Evolutionary conservation across 2,888 invertebrate species (phyloP).

Genomic region (Pogonocherus hispidulus): DNA sequence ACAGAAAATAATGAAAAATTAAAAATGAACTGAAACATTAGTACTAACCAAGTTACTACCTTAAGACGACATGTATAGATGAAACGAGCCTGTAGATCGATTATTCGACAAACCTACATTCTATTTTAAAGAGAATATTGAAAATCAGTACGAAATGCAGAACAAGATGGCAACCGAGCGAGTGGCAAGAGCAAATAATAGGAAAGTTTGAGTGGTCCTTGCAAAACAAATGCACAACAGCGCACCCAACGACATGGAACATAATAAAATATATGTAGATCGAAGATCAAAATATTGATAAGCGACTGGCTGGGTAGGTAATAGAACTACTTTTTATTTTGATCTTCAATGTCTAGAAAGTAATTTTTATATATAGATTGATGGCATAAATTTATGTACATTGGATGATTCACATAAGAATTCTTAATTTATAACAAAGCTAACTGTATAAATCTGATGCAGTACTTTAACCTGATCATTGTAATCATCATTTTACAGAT

Average conservation of each 20-base stretch:
- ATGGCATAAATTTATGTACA: slow-evolving; percentile 36
- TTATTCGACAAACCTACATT: slow-evolving; percentile 28
- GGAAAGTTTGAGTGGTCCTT: slow-evolving; percentile 87
- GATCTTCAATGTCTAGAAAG: slow-evolving; percentile 29
- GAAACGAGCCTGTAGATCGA: slow-evolving; percentile 24
- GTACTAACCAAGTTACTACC: slow-evolving; percentile 25
- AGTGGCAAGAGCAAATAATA: slow-evolving; percentile 70
- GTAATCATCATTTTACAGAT: too few relatives aligned
- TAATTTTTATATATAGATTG: not conserved
- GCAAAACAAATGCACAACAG: slow-evolving; percentile 73
- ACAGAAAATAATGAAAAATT: slow-evolving; percentile 2
- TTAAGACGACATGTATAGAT: slow-evolving; percentile 20
- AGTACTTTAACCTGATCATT: too few relatives aligned
- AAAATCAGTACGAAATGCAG: slow-evolving; percentile 50
- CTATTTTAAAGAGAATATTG: slow-evolving; percentile 23
- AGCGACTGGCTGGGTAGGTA: slow-evolving; percentile 7
- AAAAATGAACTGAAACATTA: slow-evolving; percentile 9
- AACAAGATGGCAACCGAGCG: slow-evolving; percentile 65
- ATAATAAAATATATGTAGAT: slow-evolving; percentile 48
- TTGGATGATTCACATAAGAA: slow-evolving; percentile 16
- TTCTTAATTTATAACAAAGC: too few relatives aligned
- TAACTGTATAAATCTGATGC: too few relatives aligned
- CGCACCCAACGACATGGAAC: slow-evolving; percentile 68
- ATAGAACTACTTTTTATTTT: slow-evolving; percentile 33
- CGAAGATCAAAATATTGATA: slow-evolving; percentile 38